These are phyloP conservation scores for Intellagama lesueurii DNA, from an alignment of 2,797 vertebrate species.

Conservation along the genomic window DNA sequence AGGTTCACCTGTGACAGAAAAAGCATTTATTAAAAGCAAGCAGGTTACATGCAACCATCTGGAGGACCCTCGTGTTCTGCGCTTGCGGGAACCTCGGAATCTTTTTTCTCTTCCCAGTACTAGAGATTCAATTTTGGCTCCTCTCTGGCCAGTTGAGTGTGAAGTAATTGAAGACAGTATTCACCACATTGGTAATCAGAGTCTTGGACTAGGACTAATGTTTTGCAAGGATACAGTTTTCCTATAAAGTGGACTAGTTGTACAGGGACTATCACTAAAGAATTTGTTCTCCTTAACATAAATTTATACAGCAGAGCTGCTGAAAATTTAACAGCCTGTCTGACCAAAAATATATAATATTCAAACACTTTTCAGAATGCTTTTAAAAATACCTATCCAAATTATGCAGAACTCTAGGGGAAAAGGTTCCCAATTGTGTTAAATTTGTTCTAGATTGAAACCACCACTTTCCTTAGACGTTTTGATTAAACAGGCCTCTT, in stretches of 20 bases:
- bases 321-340: background rate
- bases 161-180: conserved; percentile 86
- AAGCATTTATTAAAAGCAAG: conserved; percentile 68
- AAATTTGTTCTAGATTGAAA: background rate
- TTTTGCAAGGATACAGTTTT: background rate
- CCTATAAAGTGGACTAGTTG: background rate
- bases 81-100: conserved; percentile 81
- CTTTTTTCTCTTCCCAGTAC: conserved; percentile 78
- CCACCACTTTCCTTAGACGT: background rate
- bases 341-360: background rate
- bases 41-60: conserved; percentile 77
- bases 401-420: background rate
- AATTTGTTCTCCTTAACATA: background rate
- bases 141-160: conserved; percentile 90
- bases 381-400: background rate
- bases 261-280: no score
- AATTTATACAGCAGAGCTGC: background rate
- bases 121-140: conserved; percentile 66
- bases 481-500: background rate
- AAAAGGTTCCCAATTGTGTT: background rate
- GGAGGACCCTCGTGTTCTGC: conserved; percentile 69
- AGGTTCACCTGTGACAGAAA: conserved; percentile 75
- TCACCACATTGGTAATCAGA: conserved; percentile 87
- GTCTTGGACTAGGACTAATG: fast-evolving
- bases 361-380: background rate